Evolutionary conservation across 2,888 invertebrate genomes (phyloP).

Genomic region (Prionchulus punctatus): DNA sequence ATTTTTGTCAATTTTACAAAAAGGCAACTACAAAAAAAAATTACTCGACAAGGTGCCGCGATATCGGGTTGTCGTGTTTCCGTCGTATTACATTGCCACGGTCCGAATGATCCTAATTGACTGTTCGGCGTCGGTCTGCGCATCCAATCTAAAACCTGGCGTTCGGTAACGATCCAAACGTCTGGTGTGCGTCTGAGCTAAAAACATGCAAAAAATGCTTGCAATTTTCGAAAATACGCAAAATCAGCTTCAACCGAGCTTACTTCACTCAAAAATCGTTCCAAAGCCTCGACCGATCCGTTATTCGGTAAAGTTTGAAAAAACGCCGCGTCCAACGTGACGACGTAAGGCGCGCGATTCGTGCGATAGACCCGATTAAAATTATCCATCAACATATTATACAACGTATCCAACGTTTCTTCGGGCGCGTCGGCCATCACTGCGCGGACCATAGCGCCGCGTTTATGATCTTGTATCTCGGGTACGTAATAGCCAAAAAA

Average conservation of each 20-base stretch:
- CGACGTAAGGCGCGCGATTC: conserved; percentile 24
- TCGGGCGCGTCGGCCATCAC: conserved; percentile 9
- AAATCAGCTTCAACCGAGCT: background rate
- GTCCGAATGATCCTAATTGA: conserved; percentile 17
- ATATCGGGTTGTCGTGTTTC: conserved; percentile 15
- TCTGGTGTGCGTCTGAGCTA: conserved; percentile 21
- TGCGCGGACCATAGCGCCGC: conserved; percentile 18
- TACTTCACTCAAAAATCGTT: conserved; percentile 22
- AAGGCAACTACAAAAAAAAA: background rate
- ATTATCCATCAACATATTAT: conserved; percentile 20
- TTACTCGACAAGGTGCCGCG: conserved; percentile 25
- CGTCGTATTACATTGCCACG: conserved; percentile 23
- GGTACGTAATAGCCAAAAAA: conserved; percentile 14
- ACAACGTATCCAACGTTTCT: conserved; percentile 19
- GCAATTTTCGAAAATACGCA: background rate
- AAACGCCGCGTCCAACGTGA: conserved; percentile 23
- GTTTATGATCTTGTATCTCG: conserved; percentile 10
- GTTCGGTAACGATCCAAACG: conserved; percentile 24
- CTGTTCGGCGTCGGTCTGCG: conserved; percentile 18
- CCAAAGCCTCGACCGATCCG: conserved; percentile 21
- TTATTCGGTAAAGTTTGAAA: conserved; percentile 22
- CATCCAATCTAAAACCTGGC: conserved; percentile 28
- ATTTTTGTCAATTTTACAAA: background rate
- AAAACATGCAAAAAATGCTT: background rate
- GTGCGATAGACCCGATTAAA: conserved; percentile 18